Base-by-base conservation (phyloP, 2,797 vertebrate genomes). In the Pseudopleuronectes americanus region DNA sequence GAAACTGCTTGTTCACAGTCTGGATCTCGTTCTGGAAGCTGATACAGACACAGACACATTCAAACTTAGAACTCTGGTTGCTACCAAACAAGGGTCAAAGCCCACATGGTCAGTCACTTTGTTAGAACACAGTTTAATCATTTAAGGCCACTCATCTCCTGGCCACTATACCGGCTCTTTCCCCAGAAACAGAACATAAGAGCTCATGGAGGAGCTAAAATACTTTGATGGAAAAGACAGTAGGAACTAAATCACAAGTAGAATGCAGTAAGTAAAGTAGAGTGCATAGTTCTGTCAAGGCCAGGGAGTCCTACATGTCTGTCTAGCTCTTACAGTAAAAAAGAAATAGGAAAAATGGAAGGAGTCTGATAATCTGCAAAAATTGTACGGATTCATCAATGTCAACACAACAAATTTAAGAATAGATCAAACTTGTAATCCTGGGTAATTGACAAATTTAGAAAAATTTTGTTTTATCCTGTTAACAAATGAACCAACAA, bases 1-100 rank as follows among this genome's bases (percentile, higher is more conserved):
- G 96, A 77, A 94, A 99, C 90, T 99, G 98, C 84, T 95, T 99
- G 90, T 92, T 95, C 84, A 99, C 96, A 0, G 80, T 97, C 92
- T 97, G 96, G 89, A 99, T 99, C 93, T 99, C 98, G 6, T 96
- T 97, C 92, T 99, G 97, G 92, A 96, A 99, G 83, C 97, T 99
- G 79, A 21, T 0, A 2, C 17, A 62, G 7, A 57, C 7, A 64
- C 8, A 51, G 2, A 31, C 24, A 22, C 14, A 64, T 23, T 43
- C 12, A 43, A 13, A 52, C 17, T 47, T 43, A 51, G 28, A 31
- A 26, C 28, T 64, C 24, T 24, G 13, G 31, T 24, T 24, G 12
- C 33, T 60, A 61, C 12, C 24, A 10, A 14, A 64, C 23, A 0
- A 47, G 12, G 12, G 22, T 58, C 22, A 72, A 16, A 54, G 17